phyloP scores from a whole-genome alignment of 2,113 vertebrate species.

The Piprites chloris region DNA sequence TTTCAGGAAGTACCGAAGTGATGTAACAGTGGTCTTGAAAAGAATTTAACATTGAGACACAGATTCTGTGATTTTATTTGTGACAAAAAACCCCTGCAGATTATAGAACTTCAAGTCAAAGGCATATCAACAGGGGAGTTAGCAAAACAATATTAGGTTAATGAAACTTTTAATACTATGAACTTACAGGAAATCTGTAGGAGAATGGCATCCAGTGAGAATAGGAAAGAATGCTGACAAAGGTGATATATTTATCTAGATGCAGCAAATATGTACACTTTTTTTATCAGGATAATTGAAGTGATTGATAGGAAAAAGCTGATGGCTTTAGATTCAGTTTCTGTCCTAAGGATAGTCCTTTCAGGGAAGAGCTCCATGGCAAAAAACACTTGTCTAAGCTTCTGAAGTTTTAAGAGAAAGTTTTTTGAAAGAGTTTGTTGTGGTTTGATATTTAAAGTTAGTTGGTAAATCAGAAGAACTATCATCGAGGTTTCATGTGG shows the following conservation, averaged over 20 bases:
- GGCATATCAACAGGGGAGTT: background rate
- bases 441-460: background rate
- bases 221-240: background rate
- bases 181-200: background rate
- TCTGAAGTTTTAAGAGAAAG: background rate
- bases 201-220: background rate
- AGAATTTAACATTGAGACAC: background rate
- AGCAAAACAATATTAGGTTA: background rate
- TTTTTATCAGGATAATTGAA: background rate
- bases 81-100: background rate
- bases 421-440: background rate
- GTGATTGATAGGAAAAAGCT: background rate
- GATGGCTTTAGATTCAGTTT: background rate
- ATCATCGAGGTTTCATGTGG: background rate
- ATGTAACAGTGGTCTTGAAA: background rate
- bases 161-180: background rate
- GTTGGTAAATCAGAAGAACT: background rate
- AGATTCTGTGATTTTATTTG: background rate
- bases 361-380: background rate
- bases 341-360: background rate
- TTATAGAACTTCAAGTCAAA: background rate
- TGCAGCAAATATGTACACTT: fast-evolving
- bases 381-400: background rate
- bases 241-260: background rate
- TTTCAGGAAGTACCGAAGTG: background rate